phyloP scores from a whole-genome alignment of 37 sponge, comb jelly and placozoan species.

The Geodia barretti region DNA sequence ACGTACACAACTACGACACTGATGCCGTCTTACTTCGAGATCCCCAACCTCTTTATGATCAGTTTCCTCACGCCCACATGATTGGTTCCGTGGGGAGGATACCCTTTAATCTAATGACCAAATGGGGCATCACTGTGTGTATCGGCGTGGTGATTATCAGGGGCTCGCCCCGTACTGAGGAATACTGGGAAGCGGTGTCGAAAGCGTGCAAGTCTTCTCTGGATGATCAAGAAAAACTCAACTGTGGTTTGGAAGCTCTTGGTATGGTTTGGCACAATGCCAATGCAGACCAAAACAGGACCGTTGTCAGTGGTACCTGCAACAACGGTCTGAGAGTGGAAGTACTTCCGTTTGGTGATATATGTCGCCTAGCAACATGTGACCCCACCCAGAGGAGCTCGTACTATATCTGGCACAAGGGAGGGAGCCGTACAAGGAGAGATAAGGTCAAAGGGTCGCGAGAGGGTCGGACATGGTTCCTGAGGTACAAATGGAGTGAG shows the following conservation, averaged over 20 bases:
- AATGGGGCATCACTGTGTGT: constrained; percentile 37
- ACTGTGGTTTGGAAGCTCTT: constrained; percentile 34
- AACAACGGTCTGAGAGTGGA: constrained; percentile 36
- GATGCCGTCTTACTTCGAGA: constrained; percentile 40
- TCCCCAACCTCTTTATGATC: constrained; percentile 26
- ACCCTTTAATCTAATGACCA: constrained; percentile 2
- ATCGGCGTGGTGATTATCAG: constrained; percentile 21
- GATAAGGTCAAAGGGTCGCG: constrained; percentile 8
- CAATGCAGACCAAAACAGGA: background rate
- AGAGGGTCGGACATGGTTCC: constrained; percentile 35
- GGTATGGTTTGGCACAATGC: constrained; percentile 2
- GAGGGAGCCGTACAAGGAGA: constrained; percentile 7
- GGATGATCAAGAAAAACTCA: constrained; percentile 53
- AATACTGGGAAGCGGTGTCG: constrained; percentile 33
- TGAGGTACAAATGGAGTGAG: constrained; percentile 20
- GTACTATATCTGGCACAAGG: constrained; percentile 46
- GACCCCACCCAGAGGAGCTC: background rate
- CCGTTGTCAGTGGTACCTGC: background rate
- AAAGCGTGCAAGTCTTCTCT: background rate
- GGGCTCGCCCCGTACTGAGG: constrained; percentile 14
- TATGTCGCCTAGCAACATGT: constrained; percentile 27
- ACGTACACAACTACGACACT: constrained; percentile 34
- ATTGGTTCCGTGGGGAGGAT: constrained; percentile 22
- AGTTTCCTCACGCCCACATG: background rate
- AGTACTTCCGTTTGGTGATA: constrained; percentile 15